Conservation (phyloP, 2,797 vertebrate species). For the Atherinosoma microstoma region DNA sequence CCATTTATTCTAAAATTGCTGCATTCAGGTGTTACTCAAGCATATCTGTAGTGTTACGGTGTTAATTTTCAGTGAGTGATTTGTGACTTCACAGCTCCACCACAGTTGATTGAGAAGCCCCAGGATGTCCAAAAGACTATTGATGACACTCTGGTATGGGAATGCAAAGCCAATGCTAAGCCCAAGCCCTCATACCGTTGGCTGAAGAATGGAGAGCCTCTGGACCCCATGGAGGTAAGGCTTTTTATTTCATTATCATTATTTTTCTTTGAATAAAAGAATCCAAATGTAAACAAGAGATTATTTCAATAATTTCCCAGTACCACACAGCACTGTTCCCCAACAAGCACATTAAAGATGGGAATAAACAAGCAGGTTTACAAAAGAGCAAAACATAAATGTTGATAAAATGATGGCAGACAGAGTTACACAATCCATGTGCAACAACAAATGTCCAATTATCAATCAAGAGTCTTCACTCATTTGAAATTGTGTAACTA, state of each 20-base stretch:
- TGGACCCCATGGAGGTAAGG: conserved; percentile 87
- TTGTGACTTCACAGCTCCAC: conserved; percentile 85
- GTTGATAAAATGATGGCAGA: not conserved
- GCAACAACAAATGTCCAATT: not conserved
- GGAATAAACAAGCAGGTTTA: not conserved
- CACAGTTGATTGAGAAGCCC: conserved; percentile 90
- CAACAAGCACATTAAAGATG: not conserved
- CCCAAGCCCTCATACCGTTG: conserved; percentile 93
- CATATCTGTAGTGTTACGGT: conserved; percentile 24
- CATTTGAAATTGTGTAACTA: conserved; percentile 1
- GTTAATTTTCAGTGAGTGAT: conserved; percentile 44
- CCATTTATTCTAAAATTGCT: conserved; percentile 64
- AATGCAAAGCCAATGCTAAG: conserved; percentile 92
- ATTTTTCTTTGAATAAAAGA: not conserved
- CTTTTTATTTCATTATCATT: not conserved
- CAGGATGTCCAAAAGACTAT: conserved; percentile 88
- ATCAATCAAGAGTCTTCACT: not conserved
- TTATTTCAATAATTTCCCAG: not conserved
- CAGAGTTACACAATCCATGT: not conserved
- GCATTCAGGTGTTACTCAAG: conserved; percentile 42
- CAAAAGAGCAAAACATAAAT: not conserved
- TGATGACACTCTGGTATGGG: conserved; percentile 91
- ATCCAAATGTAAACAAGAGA: not conserved
- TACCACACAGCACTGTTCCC: not conserved
- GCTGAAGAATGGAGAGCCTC: conserved; percentile 92